Percentiles rank a stretch among this genome's conserved stretches.
These are phyloP conservation scores for Phoxinus phoxinus DNA, from an alignment of 2,113 vertebrate genomes.

Conservation along the genomic window DNA sequence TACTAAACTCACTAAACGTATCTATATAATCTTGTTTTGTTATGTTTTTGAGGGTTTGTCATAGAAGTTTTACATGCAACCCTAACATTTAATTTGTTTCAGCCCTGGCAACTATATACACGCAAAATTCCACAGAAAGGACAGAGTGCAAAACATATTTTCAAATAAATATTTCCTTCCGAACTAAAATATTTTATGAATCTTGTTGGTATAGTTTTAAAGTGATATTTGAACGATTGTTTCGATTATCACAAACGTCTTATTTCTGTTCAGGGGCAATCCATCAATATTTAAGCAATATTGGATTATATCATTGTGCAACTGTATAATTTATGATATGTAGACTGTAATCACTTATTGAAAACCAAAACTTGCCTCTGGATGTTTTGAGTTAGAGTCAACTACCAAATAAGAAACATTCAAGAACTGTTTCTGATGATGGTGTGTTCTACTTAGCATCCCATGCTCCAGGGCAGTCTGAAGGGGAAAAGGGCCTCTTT, in stretches of 20 bases:
- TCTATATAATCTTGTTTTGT: neutral
- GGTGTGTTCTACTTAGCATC: conserved; percentile 30
- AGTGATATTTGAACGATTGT: neutral
- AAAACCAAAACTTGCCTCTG: conserved; percentile 27
- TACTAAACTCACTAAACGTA: neutral
- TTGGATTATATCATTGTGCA: neutral
- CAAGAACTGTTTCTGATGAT: neutral
- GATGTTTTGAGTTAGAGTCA: conserved; percentile 4
- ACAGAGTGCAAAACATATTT: neutral
- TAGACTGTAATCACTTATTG: conserved; percentile 16
- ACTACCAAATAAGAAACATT: neutral
- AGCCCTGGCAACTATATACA: neutral
- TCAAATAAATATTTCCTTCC: neutral
- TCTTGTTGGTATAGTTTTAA: neutral
- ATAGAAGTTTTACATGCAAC: neutral
- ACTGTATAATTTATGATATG: neutral
- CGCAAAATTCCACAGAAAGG: neutral
- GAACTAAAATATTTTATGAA: neutral
- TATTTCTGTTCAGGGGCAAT: neutral
- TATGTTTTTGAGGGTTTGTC: conserved; percentile 3
- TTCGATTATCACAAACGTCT: neutral
- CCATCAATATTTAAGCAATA: neutral
- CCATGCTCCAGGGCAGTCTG: conserved; percentile 25
- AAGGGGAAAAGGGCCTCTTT: neutral
- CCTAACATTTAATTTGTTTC: neutral